Percentiles rank a stretch among this genome's conserved stretches.
These are phyloP conservation scores for Leptinotarsa tumamoca DNA, from an alignment of 2,888 invertebrate species.

Conservation along the genomic window DNA sequence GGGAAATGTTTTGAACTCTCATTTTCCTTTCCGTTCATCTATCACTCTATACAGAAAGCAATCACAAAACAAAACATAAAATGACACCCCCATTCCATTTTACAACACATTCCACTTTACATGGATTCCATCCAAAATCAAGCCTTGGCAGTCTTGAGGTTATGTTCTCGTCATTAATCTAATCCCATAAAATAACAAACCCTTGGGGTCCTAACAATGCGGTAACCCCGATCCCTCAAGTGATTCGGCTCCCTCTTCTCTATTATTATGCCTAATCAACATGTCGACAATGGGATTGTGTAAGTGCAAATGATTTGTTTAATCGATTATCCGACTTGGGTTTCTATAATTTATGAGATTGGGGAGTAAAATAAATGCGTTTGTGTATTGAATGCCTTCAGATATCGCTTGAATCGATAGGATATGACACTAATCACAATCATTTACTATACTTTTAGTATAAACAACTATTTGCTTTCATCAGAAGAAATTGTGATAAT, in stretches of 20 bases:
- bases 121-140: constrained; percentile 30
- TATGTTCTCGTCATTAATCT: constrained; percentile 40
- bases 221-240: constrained; percentile 24
- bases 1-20: too few species aligned
- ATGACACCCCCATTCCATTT: neutral
- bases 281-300: constrained; percentile 46
- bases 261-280: constrained; percentile 44
- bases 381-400: neutral
- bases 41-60: too few species aligned
- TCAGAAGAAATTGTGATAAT: neutral
- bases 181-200: constrained; percentile 40
- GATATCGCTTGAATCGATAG: neutral
- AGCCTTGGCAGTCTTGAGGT: constrained; percentile 37
- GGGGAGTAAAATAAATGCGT: constrained; percentile 7
- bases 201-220: constrained; percentile 29
- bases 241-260: constrained; percentile 24
- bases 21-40: too few species aligned
- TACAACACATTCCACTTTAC: neutral
- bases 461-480: too few species aligned
- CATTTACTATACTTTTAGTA: too few species aligned
- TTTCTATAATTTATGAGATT: constrained; percentile 24
- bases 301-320: constrained; percentile 46
- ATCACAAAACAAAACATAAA: too few species aligned
- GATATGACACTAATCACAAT: neutral
- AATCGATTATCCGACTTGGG: constrained; percentile 30